These are phyloP conservation scores for Aphelocoma coerulescens DNA, from an alignment of 2,113 vertebrate species.

Conservation along the genomic window DNA sequence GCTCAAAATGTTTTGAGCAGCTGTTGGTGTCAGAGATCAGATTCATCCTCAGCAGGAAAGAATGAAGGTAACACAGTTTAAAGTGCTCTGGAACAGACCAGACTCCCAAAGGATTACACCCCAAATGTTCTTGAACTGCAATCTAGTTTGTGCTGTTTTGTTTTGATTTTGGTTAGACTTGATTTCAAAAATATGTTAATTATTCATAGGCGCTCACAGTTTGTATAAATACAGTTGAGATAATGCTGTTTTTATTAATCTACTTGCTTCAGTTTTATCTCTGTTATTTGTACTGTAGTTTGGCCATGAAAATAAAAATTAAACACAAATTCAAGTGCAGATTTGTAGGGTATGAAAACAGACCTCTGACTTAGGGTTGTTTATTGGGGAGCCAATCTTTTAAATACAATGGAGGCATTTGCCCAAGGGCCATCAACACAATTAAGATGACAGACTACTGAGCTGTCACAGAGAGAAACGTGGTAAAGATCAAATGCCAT, in stretches of 20 bases:
- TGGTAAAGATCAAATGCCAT: neutral
- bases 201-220: neutral
- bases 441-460: neutral
- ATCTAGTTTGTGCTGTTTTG: neutral
- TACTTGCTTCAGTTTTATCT: neutral
- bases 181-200: neutral
- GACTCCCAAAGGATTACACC: neutral
- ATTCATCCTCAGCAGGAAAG: neutral
- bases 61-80: neutral
- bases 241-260: neutral
- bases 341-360: neutral
- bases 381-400: neutral
- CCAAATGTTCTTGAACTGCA: neutral
- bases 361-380: neutral
- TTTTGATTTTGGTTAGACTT: neutral
- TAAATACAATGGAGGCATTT: neutral
- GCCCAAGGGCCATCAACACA: neutral
- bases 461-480: neutral
- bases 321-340: neutral
- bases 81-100: neutral
- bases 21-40: constrained; percentile 22
- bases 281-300: neutral
- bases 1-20: neutral
- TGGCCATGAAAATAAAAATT: neutral
- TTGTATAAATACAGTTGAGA: neutral